Base-by-base conservation (phyloP, 2,113 vertebrate species). In the Raphicerus campestris region DNA sequence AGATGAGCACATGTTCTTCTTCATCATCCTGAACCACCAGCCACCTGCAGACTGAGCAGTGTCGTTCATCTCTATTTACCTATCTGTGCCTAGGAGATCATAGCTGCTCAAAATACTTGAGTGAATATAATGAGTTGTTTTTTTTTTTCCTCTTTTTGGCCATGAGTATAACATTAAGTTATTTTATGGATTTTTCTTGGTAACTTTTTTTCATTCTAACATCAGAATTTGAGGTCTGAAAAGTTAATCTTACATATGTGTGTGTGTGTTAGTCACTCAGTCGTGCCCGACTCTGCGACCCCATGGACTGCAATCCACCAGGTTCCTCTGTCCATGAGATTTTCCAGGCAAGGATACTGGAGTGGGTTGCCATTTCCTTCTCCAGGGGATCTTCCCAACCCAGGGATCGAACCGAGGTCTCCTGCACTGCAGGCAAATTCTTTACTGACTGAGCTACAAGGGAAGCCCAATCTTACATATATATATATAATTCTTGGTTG, bases 91-190 rank as follows among this genome's bases (percentile, higher is more conserved):
- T 83, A 13, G 87, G 73, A 26, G 30, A 16, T 30, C 14, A 1
- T 6, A 53, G 82, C 15, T 85, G 47, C 73, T 56, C 14, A 32
- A 2, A n/a, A 19, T 51, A 22, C 32, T 39, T 5, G 24, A 87
- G 39, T 22, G 51, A 80, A 13, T 11, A 14, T 20, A 16, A 47
- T 10, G 28, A 91, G 16, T 24, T 63, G 4, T 0, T 30, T 66
- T 24, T 42, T 10, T 2, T 35, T 10, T 19, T 0, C 0, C 6
- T 15, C 3, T 7, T 51, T 35, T 55, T 6, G 53, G 60, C 42
- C 5, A 5, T 1, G n/a, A 73, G 20, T 13, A 7, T 66, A 77
- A 42, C n/a, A 5, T 20, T 42, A 55, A 49, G 14, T 56, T 22
- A 32, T 7, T 7, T 3, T 70, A 39, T 49, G 39, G 32, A 6